These are phyloP conservation scores for Acleris holmiana DNA, from an alignment of 2,888 invertebrate genomes.

Conservation along the genomic window DNA sequence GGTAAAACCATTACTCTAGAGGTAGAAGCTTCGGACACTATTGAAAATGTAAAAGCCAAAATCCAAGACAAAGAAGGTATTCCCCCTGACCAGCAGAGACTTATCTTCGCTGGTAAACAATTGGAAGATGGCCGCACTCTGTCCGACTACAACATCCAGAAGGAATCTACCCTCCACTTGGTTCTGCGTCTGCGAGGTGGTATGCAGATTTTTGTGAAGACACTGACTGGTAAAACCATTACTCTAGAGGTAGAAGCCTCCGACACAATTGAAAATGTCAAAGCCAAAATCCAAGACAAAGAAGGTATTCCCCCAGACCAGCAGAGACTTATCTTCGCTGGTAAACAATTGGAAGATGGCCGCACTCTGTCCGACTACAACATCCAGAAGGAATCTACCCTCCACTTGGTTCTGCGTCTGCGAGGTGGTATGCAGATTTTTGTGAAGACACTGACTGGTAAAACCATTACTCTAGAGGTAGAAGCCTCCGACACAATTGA, in stretches of 20 bases:
- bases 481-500: conserved; percentile 47
- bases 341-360: conserved; percentile 47
- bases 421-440: conserved; percentile 49
- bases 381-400: conserved; percentile 49
- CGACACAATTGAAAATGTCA: conserved; percentile 48
- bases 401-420: conserved; percentile 45
- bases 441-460: conserved; percentile 47
- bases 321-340: conserved; percentile 47
- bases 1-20: conserved; percentile 55
- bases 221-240: conserved; percentile 47
- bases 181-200: conserved; percentile 49
- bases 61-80: conserved; percentile 53
- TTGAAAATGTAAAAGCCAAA: conserved; percentile 54
- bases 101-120: conserved; percentile 51
- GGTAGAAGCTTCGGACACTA: conserved; percentile 56
- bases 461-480: conserved; percentile 46
- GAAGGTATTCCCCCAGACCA: conserved; percentile 50
- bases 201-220: conserved; percentile 49
- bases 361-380: conserved; percentile 48
- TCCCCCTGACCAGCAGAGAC: conserved; percentile 49
- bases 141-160: conserved; percentile 51
- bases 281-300: conserved; percentile 49
- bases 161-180: conserved; percentile 49
- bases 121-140: conserved; percentile 50
- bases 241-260: conserved; percentile 48